phyloP scores from a whole-genome alignment of 1,140 invertebrate genomes.

The Mylabris phalerata region DNA sequence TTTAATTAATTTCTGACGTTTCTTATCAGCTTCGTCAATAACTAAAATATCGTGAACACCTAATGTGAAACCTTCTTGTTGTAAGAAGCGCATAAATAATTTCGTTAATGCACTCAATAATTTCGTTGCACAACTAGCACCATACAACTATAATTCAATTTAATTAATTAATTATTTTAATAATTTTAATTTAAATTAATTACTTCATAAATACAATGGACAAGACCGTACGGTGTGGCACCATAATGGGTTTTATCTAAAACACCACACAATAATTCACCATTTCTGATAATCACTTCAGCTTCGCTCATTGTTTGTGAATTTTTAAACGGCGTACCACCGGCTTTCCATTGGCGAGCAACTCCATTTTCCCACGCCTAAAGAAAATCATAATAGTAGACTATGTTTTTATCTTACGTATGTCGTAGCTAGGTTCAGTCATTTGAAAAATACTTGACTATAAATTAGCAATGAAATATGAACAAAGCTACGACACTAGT shows the following conservation, averaged over 20 bases:
- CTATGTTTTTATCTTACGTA: background rate
- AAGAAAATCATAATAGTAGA: background rate
- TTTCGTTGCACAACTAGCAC: constrained; percentile 70
- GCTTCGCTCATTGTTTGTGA: constrained; percentile 75
- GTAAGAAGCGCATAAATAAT: constrained; percentile 85
- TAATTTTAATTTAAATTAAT: constrained; percentile 33
- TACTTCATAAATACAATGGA: constrained; percentile 84
- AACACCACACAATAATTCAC: constrained; percentile 88
- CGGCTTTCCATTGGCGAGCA: constrained; percentile 53
- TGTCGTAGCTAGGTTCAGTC: too few relatives aligned
- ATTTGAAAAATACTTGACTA: too few relatives aligned
- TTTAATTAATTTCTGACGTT: constrained; percentile 64
- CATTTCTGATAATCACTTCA: constrained; percentile 82
- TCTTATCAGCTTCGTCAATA: constrained; percentile 59
- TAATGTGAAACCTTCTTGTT: constrained; percentile 87
- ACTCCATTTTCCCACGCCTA: constrained; percentile 56
- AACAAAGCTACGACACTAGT: background rate
- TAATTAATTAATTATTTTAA: too few relatives aligned
- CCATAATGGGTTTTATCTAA: constrained; percentile 97
- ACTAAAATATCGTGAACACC: constrained; percentile 94
- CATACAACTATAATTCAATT: constrained; percentile 60
- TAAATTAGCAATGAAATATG: too few relatives aligned
- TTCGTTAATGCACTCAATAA: constrained; percentile 86
- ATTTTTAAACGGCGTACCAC: constrained; percentile 52
- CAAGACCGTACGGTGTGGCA: constrained; percentile 85